Conservation (phyloP, 2,113 vertebrate species). For the Hemiprocne comata region DNA sequence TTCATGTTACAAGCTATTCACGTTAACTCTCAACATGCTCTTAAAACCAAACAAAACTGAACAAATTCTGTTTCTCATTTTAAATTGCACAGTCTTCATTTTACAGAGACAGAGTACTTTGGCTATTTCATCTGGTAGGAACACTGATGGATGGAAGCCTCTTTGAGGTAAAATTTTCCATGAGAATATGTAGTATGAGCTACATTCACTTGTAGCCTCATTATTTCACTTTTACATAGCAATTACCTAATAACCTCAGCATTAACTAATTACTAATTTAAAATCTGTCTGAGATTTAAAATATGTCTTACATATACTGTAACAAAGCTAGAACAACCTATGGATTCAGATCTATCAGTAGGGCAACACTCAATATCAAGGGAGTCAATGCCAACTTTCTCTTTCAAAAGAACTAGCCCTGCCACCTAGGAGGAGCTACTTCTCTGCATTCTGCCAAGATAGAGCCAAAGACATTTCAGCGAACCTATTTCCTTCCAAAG, state of each 20-base stretch:
- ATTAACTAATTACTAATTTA: not conserved
- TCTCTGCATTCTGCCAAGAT: not conserved
- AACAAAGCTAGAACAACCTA: not conserved
- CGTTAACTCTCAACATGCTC: not conserved
- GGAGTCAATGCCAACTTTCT: not conserved
- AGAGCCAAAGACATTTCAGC: not conserved
- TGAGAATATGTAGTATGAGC: not conserved
- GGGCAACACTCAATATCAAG: not conserved
- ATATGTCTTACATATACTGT: not conserved
- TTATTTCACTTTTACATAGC: not conserved
- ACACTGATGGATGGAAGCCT: not conserved
- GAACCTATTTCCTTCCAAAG: not conserved
- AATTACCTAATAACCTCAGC: not conserved
- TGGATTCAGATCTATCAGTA: not conserved
- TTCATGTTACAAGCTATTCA: not conserved
- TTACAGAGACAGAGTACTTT: not conserved
- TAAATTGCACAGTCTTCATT: not conserved
- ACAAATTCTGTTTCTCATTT: not conserved
- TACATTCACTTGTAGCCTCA: not conserved
- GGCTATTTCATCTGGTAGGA: not conserved
- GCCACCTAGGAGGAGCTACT: not conserved
- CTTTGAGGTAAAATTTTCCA: not conserved
- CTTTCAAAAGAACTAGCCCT: not conserved
- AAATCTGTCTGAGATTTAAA: not conserved
- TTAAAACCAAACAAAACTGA: not conserved